Evolutionary conservation across 2,113 vertebrate genomes (phyloP).

Genomic region (Ramphastos sulfuratus): DNA sequence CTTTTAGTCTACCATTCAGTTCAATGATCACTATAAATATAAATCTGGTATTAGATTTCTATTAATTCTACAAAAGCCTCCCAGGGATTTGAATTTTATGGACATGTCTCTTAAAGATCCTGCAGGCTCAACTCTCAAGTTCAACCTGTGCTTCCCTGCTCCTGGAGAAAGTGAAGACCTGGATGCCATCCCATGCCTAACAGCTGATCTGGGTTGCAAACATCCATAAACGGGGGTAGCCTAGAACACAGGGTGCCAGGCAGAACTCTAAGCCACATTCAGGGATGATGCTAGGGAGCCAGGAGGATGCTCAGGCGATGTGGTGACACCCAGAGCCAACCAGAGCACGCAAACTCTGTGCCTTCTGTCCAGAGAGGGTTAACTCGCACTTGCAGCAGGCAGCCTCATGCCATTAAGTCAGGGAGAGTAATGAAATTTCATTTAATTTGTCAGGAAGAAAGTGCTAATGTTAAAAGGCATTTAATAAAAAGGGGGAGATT

Average conservation of each 20-base stretch:
- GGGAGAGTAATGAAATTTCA: conserved; percentile 99
- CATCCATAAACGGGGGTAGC: background rate
- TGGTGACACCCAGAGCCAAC: conserved; percentile 6
- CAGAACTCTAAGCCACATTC: background rate
- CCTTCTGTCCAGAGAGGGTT: conserved; percentile 77
- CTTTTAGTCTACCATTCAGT: background rate
- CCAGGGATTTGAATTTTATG: background rate
- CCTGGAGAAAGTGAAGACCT: background rate
- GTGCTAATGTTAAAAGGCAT: conserved; percentile 99
- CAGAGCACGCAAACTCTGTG: background rate
- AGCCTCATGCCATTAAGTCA: conserved; percentile 94
- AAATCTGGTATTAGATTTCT: background rate
- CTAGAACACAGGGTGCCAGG: background rate
- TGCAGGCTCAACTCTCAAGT: background rate
- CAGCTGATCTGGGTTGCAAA: background rate
- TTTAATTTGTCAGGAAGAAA: conserved; percentile 99
- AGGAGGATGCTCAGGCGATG: background rate
- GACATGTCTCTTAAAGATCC: background rate
- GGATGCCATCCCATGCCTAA: background rate
- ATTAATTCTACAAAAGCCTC: background rate
- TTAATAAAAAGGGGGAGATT: conserved; percentile 89
- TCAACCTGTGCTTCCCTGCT: background rate
- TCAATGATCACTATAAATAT: background rate
- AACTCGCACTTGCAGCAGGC: conserved; percentile 82
- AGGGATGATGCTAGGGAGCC: background rate